A percentile compares a stretch with the other conserved stretches of the same genome.
phyloP scores from a whole-genome alignment of 2,888 invertebrate genomes.

The Acanthosepion lycidas region DNA sequence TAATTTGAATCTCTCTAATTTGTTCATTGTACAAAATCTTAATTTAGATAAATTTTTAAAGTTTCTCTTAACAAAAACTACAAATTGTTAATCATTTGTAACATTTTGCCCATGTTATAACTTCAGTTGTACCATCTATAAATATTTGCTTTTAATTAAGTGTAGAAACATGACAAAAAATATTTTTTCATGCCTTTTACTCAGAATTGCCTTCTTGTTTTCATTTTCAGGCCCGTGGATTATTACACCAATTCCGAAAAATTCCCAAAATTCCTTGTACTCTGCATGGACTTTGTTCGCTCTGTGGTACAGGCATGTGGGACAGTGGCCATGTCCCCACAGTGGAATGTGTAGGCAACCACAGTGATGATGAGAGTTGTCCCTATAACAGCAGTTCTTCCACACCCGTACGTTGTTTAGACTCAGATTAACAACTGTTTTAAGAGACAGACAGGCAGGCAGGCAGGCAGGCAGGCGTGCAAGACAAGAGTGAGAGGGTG shows the following conservation, averaged over 20 bases:
- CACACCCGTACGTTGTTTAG: slow-evolving; percentile 39
- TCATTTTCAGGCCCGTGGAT: slow-evolving; percentile 83
- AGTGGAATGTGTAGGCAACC: slow-evolving; percentile 81
- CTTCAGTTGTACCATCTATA: too few relatives aligned
- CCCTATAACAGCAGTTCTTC: slow-evolving; percentile 52
- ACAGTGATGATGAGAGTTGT: slow-evolving; percentile 60
- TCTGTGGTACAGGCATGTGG: slow-evolving; percentile 95
- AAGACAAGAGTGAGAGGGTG: background rate
- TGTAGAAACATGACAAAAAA: background rate
- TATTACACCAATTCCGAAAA: slow-evolving; percentile 92
- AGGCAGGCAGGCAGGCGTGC: background rate
- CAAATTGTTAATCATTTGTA: too few relatives aligned
- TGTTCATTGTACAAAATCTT: too few relatives aligned
- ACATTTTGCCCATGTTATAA: too few relatives aligned
- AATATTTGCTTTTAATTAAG: too few relatives aligned
- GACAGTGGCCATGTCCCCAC: slow-evolving; percentile 92
- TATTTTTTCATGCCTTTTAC: background rate
- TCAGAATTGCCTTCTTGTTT: background rate
- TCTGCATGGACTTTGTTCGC: slow-evolving; percentile 88
- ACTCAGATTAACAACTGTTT: background rate
- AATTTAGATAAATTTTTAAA: too few relatives aligned
- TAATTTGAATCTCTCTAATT: too few relatives aligned
- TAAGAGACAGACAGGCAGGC: background rate
- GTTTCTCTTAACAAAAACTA: too few relatives aligned
- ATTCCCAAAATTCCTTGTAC: slow-evolving; percentile 91